Percentiles rank a stretch among this genome's conserved stretches.
Conservation (phyloP, 2,113 vertebrate species). For the Amphiprion percula region DNA sequence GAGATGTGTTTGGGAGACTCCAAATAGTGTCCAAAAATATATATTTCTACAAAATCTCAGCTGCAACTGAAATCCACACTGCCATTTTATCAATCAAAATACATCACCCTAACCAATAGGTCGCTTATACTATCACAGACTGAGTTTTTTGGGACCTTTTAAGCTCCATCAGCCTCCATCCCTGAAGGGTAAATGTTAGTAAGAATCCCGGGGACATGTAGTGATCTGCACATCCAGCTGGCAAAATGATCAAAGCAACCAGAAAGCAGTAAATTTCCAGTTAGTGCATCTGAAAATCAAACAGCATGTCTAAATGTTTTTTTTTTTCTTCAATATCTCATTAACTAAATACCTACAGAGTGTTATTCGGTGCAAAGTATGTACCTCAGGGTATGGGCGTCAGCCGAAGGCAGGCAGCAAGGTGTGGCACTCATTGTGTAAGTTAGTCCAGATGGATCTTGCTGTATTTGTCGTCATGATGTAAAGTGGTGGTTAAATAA, state of each 20-base stretch:
- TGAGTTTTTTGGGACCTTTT: neutral
- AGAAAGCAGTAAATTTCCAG: neutral
- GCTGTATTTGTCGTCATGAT: neutral
- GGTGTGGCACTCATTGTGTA: constrained; percentile 63
- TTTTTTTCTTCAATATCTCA: neutral
- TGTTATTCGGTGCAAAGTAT: constrained; percentile 19
- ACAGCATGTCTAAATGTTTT: constrained; percentile 8
- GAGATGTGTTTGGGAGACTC: no score
- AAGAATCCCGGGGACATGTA: neutral
- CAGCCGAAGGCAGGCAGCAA: constrained; percentile 35
- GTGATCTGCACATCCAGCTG: neutral
- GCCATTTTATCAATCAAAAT: neutral
- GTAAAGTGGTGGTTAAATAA: constrained; percentile 7
- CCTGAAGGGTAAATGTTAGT: neutral
- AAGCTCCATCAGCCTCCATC: neutral
- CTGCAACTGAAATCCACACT: neutral
- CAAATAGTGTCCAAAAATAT: no score
- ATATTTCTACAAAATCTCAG: neutral
- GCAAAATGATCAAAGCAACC: neutral
- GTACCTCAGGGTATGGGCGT: constrained; percentile 35
- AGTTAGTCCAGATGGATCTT: constrained; percentile 30
- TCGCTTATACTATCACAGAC: no score
- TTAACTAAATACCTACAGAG: constrained; percentile 4
- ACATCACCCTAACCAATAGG: no score
- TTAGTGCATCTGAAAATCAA: neutral